phyloP scores from a whole-genome alignment of 2,888 invertebrate genomes.

The Melipona beecheii region DNA sequence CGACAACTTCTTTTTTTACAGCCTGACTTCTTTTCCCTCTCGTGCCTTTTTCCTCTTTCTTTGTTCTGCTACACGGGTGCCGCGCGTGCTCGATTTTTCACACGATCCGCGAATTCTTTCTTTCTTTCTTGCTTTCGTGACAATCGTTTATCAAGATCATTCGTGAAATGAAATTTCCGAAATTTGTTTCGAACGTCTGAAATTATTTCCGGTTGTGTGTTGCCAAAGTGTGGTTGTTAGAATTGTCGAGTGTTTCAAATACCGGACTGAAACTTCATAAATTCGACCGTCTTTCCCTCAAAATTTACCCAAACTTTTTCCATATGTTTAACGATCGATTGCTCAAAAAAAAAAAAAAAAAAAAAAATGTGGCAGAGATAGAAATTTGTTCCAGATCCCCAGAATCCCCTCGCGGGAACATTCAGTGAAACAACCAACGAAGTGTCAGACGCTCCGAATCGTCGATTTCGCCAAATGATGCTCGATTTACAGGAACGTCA shows the following conservation, averaged over 20 bases:
- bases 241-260: background rate
- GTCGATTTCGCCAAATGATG: background rate
- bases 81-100: constrained; percentile 23
- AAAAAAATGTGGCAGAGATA: background rate
- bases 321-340: background rate
- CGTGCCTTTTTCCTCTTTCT: background rate
- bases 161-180: no score
- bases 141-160: no score
- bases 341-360: no score
- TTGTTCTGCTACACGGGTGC: background rate
- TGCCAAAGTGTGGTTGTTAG: background rate
- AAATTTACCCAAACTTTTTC: background rate
- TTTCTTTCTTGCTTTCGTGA: no score
- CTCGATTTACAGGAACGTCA: background rate
- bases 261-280: background rate
- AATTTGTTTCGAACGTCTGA: background rate
- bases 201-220: background rate
- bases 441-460: background rate
- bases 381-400: background rate
- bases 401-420: no score
- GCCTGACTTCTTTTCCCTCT: constrained; percentile 34
- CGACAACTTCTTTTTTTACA: constrained; percentile 62
- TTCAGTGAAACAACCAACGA: background rate
- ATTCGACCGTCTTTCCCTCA: no score
- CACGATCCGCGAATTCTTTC: constrained; percentile 14